Base-by-base conservation (phyloP, 2,113 vertebrate genomes). In the Chaetura pelagica region DNA sequence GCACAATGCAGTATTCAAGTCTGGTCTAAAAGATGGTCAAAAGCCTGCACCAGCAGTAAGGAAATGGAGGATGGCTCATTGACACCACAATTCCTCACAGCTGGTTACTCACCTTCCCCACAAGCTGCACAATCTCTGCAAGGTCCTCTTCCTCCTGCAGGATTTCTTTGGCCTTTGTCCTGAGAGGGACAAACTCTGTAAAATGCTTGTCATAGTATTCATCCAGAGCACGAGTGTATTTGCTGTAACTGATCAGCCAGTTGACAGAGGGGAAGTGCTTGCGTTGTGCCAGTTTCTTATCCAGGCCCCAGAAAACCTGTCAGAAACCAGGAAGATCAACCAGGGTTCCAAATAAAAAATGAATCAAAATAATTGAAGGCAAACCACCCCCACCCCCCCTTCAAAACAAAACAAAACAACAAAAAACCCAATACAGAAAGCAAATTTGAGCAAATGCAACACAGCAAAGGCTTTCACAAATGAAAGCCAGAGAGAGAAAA, bases 241-340 rank as follows among this genome's bases (percentile, higher is more conserved):
- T 99, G 97, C 99, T 99, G 98, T 99, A 99, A 97, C 99, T 99
- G 98, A 99, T 99, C 66, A 99, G 98, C 99, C 99, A 99, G 94
- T 99, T 99, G 68, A 99, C 99, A 7, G 99, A 99, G 2, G 99
- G 99, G 92, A 99, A 99, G 96, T 99, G 99, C 95, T 99, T 99
- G 92, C 99, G 99, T 93, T 99, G 99, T 59, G 99, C 99, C 96
- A 99, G 97, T 95, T 99, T 99, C 97, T 99, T 99, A 98, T 99
- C 99, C 97, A 99, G 97, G 96, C 99, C 99, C 99, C 99, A 99
- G 97, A 99, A 99, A 55, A 99, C 99, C 99, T 99, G 94, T 67
- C 94, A 79, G 68, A 75, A 90, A 52, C 44, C 87, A 96, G 38
- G 81, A 55, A 59, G 57, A 74, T 91, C 63, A 94, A 55, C 9